Evolutionary conservation across 2,888 invertebrate genomes (phyloP), one percentile per base, ranked within the genome.

Genomic region (Electrophaes corylata): DNA sequence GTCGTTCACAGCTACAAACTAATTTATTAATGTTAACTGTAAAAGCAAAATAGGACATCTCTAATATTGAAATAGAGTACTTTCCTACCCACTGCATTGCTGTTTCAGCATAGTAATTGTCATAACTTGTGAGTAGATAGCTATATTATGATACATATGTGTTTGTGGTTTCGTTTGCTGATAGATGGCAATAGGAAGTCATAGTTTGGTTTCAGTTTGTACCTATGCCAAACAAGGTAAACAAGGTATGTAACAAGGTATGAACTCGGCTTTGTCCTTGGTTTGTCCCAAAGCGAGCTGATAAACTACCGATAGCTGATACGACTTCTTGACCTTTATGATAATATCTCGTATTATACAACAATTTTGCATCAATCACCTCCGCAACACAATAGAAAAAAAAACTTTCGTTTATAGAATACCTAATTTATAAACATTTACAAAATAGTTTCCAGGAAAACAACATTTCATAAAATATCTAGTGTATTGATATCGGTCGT

Each of bases 11-110:
- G 29, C 29, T 29, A 29, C 29, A 8, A 29, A 29, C 26, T 29
- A 29, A 29, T 29, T 29, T 39, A 53, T 54, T 54, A 40, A 54
- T 40, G 31, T 54, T 54, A 43, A 53, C n/a, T 12, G 16, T 31
- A 41, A 43, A 48, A 56, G 52, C 35, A 44, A 49, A 50, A 60
- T 60, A 31, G 26, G 44, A 49, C 40, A 33, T 45, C 37, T 18
- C 41, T 48, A 48, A 35, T 47, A 41, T 18, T 35, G 12, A 35
- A 39, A 12, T 26, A 20, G 39, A 12, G 23, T 43, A 14, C 23
- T 5, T 29, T 19, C 26, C 10, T 47, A 35, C 33, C 41, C 12
- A 54, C 47, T 48, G 47, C 47, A 47, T 26, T 48, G 41, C 47
- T 46, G 41, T 43, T 44, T 37, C 18, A 16, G 12, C 33, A 19